Evolutionary conservation across 2,888 invertebrate species (phyloP).

Genomic region (Trichogramma evanescens): DNA sequence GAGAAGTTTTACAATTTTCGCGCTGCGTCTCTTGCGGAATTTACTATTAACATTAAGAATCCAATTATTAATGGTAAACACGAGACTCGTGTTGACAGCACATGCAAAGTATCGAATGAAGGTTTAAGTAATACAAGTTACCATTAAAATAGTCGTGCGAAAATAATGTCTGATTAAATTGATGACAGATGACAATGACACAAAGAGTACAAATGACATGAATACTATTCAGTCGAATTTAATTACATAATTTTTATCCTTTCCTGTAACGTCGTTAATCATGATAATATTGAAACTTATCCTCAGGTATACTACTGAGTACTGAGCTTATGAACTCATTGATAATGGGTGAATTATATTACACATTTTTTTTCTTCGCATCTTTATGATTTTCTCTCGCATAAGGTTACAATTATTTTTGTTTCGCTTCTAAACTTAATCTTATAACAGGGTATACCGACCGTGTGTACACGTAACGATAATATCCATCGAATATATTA

Average conservation of each 20-base stretch:
- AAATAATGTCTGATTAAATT: no score
- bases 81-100: no score
- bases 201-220: conserved; percentile 14
- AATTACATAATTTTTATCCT: conserved; percentile 20
- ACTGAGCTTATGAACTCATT: no score
- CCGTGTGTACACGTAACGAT: conserved; percentile 8
- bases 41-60: no score
- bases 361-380: neutral
- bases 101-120: no score
- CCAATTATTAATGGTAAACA: no score
- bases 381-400: neutral
- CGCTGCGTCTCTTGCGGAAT: no score
- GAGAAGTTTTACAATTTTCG: no score
- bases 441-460: conserved; percentile 1
- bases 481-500: conserved; percentile 15
- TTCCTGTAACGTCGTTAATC: conserved; percentile 1
- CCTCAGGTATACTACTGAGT: no score
- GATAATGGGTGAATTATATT: no score
- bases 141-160: no score
- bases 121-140: no score
- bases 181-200: conserved; percentile 4
- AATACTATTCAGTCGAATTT: neutral
- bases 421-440: conserved; percentile 1
- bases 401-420: neutral
- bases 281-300: conserved; percentile 4